A percentile compares a stretch with the other conserved stretches of the same genome.
Conservation (phyloP, 2,113 vertebrate genomes). For the Origma solitaria region DNA sequence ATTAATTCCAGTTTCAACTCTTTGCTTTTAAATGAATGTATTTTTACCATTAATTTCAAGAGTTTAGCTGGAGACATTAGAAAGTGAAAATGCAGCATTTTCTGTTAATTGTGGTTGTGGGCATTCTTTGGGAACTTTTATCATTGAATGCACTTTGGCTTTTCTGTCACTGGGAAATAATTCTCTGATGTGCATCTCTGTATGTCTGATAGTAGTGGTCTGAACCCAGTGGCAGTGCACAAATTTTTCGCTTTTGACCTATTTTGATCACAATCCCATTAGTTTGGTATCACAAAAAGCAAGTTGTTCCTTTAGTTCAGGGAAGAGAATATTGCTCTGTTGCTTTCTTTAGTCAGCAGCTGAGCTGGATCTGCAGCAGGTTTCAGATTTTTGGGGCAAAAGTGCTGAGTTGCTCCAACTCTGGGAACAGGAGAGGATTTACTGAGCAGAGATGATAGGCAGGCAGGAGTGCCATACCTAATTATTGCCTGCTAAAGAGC, state of each 20-base stretch:
- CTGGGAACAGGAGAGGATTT: not conserved
- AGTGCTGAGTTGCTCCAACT: not conserved
- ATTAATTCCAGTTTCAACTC: not conserved
- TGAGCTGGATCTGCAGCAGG: not conserved
- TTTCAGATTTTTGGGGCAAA: not conserved
- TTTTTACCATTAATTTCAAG: not conserved
- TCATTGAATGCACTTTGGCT: conserved; percentile 22
- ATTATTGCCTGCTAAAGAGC: not conserved
- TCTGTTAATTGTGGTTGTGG: not conserved
- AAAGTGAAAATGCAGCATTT: conserved; percentile 17
- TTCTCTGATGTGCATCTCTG: not conserved
- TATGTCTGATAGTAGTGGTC: not conserved
- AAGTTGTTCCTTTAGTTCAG: not conserved
- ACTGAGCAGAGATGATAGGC: not conserved
- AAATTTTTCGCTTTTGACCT: not conserved
- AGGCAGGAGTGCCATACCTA: not conserved
- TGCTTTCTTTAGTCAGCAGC: not conserved
- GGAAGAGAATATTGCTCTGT: not conserved
- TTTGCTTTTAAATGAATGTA: not conserved
- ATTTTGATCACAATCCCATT: not conserved
- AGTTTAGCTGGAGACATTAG: not conserved
- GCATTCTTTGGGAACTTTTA: not conserved
- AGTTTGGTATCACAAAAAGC: not conserved
- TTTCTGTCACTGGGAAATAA: not conserved
- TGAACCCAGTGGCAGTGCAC: fast-evolving